Percentiles rank a stretch among this genome's conserved stretches.
Conservation (phyloP, 1,140 invertebrate genomes). For the Eriocheir sinensis region DNA sequence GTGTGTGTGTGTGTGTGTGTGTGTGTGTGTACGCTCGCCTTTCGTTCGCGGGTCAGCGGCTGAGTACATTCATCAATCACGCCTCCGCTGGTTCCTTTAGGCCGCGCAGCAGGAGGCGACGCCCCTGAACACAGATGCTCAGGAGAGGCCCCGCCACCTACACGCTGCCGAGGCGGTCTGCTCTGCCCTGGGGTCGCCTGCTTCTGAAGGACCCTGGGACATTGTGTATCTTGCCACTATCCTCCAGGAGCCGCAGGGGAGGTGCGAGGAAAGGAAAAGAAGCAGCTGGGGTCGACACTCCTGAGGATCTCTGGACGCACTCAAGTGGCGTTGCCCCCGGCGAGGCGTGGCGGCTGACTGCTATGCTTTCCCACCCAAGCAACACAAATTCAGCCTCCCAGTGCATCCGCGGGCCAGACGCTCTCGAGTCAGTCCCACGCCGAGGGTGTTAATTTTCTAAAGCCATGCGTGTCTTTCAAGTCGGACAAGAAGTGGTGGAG, state of each 20-base stretch:
- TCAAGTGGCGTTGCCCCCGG: background rate
- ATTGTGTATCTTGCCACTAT: constrained; percentile 23
- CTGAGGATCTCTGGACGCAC: background rate
- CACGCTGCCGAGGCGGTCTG: background rate
- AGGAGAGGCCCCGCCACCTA: background rate
- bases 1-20: too few species aligned
- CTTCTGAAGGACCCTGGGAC: constrained; percentile 9
- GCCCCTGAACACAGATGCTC: background rate
- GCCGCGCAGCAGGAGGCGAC: background rate
- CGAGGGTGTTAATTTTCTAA: background rate
- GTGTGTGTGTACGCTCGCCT: too few species aligned
- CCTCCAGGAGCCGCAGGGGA: background rate
- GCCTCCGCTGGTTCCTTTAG: background rate
- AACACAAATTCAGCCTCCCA: background rate
- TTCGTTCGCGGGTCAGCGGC: too few species aligned
- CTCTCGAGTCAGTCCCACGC: background rate
- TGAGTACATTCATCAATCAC: too few species aligned
- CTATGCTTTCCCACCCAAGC: background rate
- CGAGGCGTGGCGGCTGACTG: background rate
- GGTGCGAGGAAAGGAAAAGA: constrained; percentile 6
- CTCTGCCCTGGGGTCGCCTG: background rate
- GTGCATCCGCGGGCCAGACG: background rate
- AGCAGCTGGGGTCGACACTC: constrained; percentile 19
- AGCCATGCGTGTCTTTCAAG: background rate
- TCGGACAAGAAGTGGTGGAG: background rate